Conservation (phyloP, 2,888 invertebrate species). For the Drosophila siamana region DNA sequence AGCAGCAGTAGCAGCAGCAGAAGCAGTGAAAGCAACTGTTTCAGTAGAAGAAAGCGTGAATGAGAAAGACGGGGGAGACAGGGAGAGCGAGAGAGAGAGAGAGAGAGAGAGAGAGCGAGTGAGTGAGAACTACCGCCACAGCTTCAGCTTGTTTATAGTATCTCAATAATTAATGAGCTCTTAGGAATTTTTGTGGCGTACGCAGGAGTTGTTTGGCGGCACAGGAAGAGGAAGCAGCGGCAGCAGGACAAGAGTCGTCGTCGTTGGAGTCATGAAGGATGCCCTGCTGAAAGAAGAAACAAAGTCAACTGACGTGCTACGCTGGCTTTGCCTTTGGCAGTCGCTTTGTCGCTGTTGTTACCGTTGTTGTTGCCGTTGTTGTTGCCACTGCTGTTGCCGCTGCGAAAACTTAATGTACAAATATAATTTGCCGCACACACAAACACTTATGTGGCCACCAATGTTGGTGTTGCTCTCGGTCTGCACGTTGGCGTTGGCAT, state of each 20-base stretch:
- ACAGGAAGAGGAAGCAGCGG: constrained; percentile 12
- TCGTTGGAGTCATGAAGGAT: constrained; percentile 44
- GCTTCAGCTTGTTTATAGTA: constrained; percentile 77
- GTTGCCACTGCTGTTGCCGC: constrained; percentile 41
- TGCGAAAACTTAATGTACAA: constrained; percentile 79
- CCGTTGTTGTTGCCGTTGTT: constrained; percentile 8
- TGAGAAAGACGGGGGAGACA: constrained; percentile 22
- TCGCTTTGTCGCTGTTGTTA: constrained; percentile 38
- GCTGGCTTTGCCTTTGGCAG: constrained; percentile 55
- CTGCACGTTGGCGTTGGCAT: constrained; percentile 26
- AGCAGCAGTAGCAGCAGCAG: neutral
- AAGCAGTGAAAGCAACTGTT: neutral
- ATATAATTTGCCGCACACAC: constrained; percentile 79
- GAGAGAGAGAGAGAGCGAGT: constrained; percentile 20
- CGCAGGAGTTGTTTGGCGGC: constrained; percentile 43
- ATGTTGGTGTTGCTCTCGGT: constrained; percentile 22
- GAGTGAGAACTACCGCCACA: constrained; percentile 37
- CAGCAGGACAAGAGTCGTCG: constrained; percentile 1
- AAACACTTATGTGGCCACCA: constrained; percentile 77
- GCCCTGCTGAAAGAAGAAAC: constrained; percentile 41
- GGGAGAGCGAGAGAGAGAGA: no score
- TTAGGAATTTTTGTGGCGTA: constrained; percentile 79
- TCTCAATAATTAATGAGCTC: constrained; percentile 83
- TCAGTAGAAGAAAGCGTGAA: neutral
- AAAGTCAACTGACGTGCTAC: constrained; percentile 76